phyloP scores from a whole-genome alignment of 2,888 invertebrate genomes.

The Melolontha melolontha region DNA sequence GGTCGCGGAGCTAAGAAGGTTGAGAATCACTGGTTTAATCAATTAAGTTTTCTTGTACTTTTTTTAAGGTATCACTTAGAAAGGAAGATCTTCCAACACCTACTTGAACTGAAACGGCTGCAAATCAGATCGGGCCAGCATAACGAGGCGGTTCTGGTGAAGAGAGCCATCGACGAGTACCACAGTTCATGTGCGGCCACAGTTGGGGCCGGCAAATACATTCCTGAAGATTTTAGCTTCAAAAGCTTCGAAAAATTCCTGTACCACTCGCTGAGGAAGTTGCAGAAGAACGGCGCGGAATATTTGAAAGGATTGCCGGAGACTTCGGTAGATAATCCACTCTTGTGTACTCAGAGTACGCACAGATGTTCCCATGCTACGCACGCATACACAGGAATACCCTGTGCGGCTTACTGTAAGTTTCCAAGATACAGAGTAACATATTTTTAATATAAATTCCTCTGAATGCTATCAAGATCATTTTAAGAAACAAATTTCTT shows the following conservation, averaged over 20 bases:
- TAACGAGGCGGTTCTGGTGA: slow-evolving; percentile 89
- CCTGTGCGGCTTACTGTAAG: slow-evolving; percentile 90
- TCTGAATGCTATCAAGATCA: too few relatives aligned
- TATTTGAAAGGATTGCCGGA: slow-evolving; percentile 67
- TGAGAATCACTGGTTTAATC: too few relatives aligned
- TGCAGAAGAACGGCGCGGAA: slow-evolving; percentile 79
- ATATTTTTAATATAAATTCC: slow-evolving; percentile 1
- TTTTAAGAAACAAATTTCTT: too few relatives aligned
- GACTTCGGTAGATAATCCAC: slow-evolving; percentile 73
- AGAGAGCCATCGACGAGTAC: slow-evolving; percentile 87
- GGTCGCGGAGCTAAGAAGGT: too few relatives aligned
- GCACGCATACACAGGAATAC: slow-evolving; percentile 90
- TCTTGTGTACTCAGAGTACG: slow-evolving; percentile 87
- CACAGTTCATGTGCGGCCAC: slow-evolving; percentile 79
- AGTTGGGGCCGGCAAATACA: slow-evolving; percentile 75
- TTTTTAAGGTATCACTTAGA: slow-evolving; percentile 85
- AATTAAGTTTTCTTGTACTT: slow-evolving; percentile 2
- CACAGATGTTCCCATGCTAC: slow-evolving; percentile 92
- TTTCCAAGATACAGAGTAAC: slow-evolving; percentile 56
- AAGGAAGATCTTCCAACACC: slow-evolving; percentile 91
- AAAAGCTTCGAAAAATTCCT: slow-evolving; percentile 89
- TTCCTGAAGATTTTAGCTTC: slow-evolving; percentile 76
- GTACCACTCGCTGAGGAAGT: slow-evolving; percentile 84
- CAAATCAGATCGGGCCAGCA: slow-evolving; percentile 92
- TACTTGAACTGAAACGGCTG: slow-evolving; percentile 89